Evolutionary conservation across 2,797 vertebrate genomes (phyloP), one percentile per base, ranked within the genome.

Genomic region (Poliocrania exsul): DNA sequence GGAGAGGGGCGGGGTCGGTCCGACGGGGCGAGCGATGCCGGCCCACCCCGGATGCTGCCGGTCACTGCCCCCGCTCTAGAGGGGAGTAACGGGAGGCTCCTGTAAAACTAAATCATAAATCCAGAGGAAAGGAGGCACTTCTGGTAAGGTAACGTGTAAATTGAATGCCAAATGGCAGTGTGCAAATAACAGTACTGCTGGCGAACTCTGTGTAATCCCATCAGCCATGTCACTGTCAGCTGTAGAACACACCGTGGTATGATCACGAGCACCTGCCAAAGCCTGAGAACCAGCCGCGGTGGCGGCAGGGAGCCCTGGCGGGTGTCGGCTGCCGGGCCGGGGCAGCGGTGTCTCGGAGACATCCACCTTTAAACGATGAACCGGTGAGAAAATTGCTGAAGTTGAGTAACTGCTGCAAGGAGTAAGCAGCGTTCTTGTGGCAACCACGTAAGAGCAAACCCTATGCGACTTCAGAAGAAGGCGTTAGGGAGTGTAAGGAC

Each of bases 261-360:
- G 19, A 35, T 6, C 12, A 3, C 19, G 16, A 20, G 14, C 50
- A 3, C 15, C 26, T 20, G 53, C 4, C 53, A 25, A 7, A 49
- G 44, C 1, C 8, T 1, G 23, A 2, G 14, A 8, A 13, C 10
- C 3, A 2, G 38, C 0, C 2, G 9, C 10, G 6, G 2, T 3
- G 26, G 15, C 18, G 18, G 24, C 3, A 1, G 40, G 5, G 35
- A 29, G 61, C 25, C 16, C 19, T 5, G 54, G 2, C 5, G n/a
- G 42, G 53, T 6, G 47, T 21, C 2, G 0, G 0, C 6, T 15
- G 65, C 0, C 8, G 8, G 33, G 9, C 7, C 2, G 5, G 35
- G 25, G n/a, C 11, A 3, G 42, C 5, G 2, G 2, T 2, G 6
- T 1, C 24, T 10, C 3, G 19, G 33, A n/a, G 18, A 16, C 8